A percentile compares a stretch with the other conserved stretches of the same genome.
These are phyloP conservation scores for Sinella curviseta DNA, from an alignment of 1,140 invertebrate genomes.

Conservation along the genomic window DNA sequence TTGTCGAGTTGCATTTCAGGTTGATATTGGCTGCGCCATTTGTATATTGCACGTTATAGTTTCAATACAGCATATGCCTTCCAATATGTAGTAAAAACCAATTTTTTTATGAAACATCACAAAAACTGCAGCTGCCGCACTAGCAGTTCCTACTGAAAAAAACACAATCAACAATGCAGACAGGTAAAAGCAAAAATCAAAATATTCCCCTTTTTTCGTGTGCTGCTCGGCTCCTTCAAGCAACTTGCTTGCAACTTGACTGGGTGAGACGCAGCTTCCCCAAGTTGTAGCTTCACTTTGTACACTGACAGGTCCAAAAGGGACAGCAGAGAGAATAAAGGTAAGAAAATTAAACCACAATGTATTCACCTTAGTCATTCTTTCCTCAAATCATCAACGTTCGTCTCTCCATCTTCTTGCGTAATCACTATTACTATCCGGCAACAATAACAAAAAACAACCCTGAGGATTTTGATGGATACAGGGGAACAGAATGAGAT, in stretches of 20 bases:
- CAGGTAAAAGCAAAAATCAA: neutral
- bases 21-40: neutral
- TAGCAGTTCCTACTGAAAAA: neutral
- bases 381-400: conserved; percentile 6
- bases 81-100: neutral
- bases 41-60: neutral
- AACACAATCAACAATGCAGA: neutral
- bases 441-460: neutral
- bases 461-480: neutral
- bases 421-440: conserved; percentile 2
- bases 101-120: neutral
- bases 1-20: neutral
- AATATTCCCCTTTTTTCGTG: too few relatives aligned
- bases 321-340: neutral
- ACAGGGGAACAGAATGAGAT: neutral
- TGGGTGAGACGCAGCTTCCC: too few relatives aligned
- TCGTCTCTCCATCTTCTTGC: neutral
- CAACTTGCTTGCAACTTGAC: too few relatives aligned
- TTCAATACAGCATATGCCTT: too few relatives aligned
- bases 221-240: too few relatives aligned
- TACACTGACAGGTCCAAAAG: conserved; percentile 25
- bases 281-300: neutral
- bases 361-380: neutral
- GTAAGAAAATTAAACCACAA: neutral
- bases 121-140: neutral